A percentile compares a stretch with the other conserved stretches of the same genome.
Conservation (phyloP, 2,797 vertebrate species). For the Megaceryle alcyon region DNA sequence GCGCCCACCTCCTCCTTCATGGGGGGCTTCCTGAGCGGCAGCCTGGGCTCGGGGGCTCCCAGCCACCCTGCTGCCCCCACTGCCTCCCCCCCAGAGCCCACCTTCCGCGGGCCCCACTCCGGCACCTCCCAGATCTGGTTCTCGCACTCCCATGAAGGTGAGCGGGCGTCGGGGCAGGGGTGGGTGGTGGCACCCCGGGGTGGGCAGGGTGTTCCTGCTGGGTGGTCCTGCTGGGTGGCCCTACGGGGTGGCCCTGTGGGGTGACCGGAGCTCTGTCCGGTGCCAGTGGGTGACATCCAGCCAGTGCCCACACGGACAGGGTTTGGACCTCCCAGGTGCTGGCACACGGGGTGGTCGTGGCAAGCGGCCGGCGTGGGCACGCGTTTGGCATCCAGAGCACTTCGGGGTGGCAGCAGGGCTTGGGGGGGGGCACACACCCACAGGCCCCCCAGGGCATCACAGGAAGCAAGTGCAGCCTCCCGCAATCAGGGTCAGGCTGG, state of each 20-base stretch:
- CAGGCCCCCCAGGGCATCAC: not conserved
- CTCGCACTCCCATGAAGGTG: slow-evolving; percentile 97
- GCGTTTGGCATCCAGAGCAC: not conserved
- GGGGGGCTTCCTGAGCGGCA: slow-evolving; percentile 95
- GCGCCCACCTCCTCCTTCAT: slow-evolving; percentile 92
- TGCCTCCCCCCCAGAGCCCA: slow-evolving; percentile 90
- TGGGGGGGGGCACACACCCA: not conserved
- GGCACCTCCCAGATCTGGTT: slow-evolving; percentile 96
- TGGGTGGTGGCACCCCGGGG: not conserved
- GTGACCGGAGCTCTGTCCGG: not conserved
- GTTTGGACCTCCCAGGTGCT: not conserved
- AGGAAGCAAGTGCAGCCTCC: not conserved
- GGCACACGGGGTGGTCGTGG: not conserved
- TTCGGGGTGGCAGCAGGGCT: not conserved
- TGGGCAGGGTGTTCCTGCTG: too few species aligned
- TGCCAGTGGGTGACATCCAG: not conserved
- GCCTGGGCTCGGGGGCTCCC: slow-evolving; percentile 90
- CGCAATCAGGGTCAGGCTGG: accelerated
- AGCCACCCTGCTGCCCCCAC: slow-evolving; percentile 87
- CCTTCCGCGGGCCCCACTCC: slow-evolving; percentile 91
- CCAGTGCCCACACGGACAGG: not conserved
- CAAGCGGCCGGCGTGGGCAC: not conserved
- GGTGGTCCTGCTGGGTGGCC: too few species aligned
- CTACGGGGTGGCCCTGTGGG: not conserved
- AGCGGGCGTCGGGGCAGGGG: not conserved